These are phyloP conservation scores for Cyclura pinguis DNA, from an alignment of 2,797 vertebrate genomes.

Conservation along the genomic window DNA sequence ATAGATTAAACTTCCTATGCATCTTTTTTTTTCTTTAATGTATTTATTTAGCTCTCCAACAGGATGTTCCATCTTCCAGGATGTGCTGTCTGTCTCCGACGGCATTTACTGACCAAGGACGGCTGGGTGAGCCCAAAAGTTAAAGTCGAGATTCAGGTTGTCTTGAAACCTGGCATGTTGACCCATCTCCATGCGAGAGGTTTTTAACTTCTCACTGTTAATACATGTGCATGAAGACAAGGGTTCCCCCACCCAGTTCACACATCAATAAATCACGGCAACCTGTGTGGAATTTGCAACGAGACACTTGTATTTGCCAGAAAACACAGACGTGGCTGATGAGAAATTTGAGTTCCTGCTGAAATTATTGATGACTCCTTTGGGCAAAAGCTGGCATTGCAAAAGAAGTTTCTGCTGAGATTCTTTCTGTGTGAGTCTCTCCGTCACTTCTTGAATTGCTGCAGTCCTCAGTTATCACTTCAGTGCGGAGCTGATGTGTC, in stretches of 20 bases:
- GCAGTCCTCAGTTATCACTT: neutral
- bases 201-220: constrained; percentile 46
- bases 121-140: constrained; percentile 47
- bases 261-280: constrained; percentile 14
- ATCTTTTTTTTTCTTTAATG: constrained; percentile 24
- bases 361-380: neutral
- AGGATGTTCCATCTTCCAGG: constrained; percentile 62
- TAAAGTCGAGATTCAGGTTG: constrained; percentile 35
- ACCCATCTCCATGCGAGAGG: constrained; percentile 51
- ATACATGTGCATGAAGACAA: constrained; percentile 24
- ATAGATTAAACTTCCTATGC: constrained; percentile 71
- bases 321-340: constrained; percentile 22
- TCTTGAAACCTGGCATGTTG: constrained; percentile 44
- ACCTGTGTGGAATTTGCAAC: neutral
- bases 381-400: neutral
- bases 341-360: neutral
- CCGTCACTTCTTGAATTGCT: neutral
- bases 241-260: constrained; percentile 62
- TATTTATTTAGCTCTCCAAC: constrained; percentile 58
- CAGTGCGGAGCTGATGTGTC: neutral
- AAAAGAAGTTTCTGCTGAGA: neutral
- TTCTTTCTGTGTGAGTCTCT: neutral
- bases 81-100: constrained; percentile 63
- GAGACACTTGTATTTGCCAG: constrained; percentile 1
- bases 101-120: neutral